Evolutionary conservation across 2,888 invertebrate genomes (phyloP), one percentile per base, ranked within the genome.

Genomic region (Notodonta ziczac): DNA sequence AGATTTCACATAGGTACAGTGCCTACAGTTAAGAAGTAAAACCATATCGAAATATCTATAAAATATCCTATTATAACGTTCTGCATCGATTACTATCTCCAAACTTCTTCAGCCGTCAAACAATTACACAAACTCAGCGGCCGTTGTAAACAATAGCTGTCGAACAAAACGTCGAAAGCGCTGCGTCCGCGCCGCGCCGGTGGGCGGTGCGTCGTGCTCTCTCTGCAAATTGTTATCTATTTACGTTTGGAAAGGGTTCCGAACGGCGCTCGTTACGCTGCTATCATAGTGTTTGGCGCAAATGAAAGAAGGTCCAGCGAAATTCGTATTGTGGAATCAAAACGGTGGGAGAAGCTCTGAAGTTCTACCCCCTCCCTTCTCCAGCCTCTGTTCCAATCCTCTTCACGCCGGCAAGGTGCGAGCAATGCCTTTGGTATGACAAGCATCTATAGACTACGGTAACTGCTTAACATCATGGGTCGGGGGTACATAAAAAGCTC

Each of bases 201-300:
- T 24, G 14, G 3, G 48, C n/a, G 48, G n/a, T 9, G 50, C 67
- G 69, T 69, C 59, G 57, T 66, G 70, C 83, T 86, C 85, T 86
- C 85, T 74, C 85, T 74, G 68, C 73, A 80, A 87, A 85, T 82
- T 81, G 80, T 82, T 82, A 80, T 76, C 75, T 72, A 79, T 82
- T 84, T 80, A 73, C 72, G 68, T 73, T 78, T 81, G 70, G 79
- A 78, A 82, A 81, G 75, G 66, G 81, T 69, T 70, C 58, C 69
- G 68, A 75, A 73, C 66, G 67, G 56, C 68, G 62, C 69, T 71
- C 67, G 65, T 76, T 73, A 70, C n/a, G 46, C n/a, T 46, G 35
- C 9, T 42, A 10, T 42, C 9, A 9, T 69, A 55, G 48, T 35
- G n/a, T 48, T 13, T 60, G 63, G 61, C 64, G 63, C 61, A 63